Evolutionary conservation across 2,797 vertebrate genomes (phyloP).

Genomic region (Protosalanx chinensis): DNA sequence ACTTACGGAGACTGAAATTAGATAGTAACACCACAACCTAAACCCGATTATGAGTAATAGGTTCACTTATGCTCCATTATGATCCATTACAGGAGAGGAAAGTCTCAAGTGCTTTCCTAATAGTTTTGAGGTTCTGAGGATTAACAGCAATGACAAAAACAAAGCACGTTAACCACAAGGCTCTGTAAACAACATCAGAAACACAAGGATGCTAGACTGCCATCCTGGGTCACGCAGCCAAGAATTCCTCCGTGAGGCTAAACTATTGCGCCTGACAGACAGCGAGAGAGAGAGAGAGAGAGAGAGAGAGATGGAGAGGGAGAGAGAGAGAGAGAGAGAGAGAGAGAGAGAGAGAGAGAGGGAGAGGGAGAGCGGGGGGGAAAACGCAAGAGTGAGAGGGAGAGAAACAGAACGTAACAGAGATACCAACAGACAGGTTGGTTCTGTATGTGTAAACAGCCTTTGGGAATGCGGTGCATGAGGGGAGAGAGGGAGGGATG

Average conservation of each 20-base stretch:
- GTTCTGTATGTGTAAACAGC: not conserved
- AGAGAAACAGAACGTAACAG: not conserved
- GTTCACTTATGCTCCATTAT: conserved; percentile 10
- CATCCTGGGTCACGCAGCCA: too few species aligned
- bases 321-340: not conserved
- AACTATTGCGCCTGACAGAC: too few species aligned
- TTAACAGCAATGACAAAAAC: conserved; percentile 1
- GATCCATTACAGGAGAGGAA: not conserved
- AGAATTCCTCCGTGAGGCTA: too few species aligned
- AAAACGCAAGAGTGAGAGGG: not conserved
- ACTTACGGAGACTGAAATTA: not conserved
- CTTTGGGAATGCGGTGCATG: not conserved
- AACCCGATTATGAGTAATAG: not conserved
- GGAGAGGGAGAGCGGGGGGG: not conserved
- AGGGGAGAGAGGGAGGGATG: not conserved
- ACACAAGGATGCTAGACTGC: too few species aligned
- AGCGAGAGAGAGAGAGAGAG: too few species aligned
- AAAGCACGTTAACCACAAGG: too few species aligned
- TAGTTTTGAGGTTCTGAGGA: not conserved
- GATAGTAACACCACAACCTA: not conserved
- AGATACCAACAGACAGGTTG: not conserved
- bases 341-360: not conserved
- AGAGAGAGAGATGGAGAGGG: too few species aligned
- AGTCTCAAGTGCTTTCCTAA: not conserved
- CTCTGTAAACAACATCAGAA: too few species aligned